Evolutionary conservation across 2,797 vertebrate genomes (phyloP).

Genomic region (Ctenochaetus hawaiiensis): DNA sequence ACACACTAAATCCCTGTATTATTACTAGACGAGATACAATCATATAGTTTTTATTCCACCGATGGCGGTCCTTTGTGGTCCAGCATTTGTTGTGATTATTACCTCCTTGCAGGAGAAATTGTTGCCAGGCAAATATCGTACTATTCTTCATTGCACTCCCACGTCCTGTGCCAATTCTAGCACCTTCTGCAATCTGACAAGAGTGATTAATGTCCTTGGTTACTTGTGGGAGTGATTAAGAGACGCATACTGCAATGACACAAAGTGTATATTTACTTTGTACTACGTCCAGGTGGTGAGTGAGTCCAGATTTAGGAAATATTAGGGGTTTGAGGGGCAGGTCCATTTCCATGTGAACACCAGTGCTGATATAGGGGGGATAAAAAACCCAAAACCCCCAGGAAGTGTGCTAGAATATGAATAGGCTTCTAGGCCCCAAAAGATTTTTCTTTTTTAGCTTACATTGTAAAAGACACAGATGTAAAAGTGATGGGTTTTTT

Average conservation of each 20-base stretch:
- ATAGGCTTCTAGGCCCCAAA: too few relatives aligned
- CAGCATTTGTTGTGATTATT: conserved; percentile 24
- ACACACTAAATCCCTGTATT: neutral
- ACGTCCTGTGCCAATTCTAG: conserved; percentile 57
- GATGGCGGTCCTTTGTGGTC: conserved; percentile 9
- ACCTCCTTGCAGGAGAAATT: conserved; percentile 21
- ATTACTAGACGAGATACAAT: too few relatives aligned
- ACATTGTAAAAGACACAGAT: too few relatives aligned
- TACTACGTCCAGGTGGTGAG: neutral
- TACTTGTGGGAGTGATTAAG: conserved; percentile 38
- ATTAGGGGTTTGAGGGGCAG: neutral
- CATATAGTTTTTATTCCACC: conserved; percentile 1
- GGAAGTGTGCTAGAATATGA: too few relatives aligned
- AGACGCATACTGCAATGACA: conserved; percentile 38
- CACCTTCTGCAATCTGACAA: conserved; percentile 60
- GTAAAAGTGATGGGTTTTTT: too few relatives aligned
- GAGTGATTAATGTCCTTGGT: conserved; percentile 58
- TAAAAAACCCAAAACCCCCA: too few relatives aligned
- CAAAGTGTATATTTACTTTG: conserved; percentile 23
- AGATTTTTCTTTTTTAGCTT: too few relatives aligned
- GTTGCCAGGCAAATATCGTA: conserved; percentile 57
- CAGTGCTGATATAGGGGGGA: neutral
- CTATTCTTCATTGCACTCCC: conserved; percentile 61
- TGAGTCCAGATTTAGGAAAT: neutral
- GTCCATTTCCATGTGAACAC: neutral